Evolutionary conservation across 2,797 vertebrate species (phyloP).

Genomic region (Sarcophilus harrisii): DNA sequence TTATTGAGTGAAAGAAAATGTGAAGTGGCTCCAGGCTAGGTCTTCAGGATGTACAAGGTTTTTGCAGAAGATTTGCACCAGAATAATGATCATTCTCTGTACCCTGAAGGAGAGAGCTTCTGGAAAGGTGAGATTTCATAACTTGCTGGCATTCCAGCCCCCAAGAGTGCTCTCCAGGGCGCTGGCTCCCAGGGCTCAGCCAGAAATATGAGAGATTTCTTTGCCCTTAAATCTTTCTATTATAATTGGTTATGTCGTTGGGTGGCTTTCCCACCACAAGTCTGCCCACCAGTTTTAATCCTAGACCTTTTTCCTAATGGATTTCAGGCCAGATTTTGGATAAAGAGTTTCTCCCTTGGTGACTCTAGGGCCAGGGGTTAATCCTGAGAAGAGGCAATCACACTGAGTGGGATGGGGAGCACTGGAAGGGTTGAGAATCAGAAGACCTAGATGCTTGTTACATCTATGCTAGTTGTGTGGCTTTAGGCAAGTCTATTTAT

Average conservation of each 20-base stretch:
- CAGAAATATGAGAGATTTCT: not conserved
- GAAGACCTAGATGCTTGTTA: not conserved
- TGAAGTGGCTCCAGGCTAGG: not conserved
- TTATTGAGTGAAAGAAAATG: not conserved
- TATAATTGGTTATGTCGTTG: not conserved
- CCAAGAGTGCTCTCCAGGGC: not conserved
- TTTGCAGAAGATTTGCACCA: not conserved
- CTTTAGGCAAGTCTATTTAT: not conserved
- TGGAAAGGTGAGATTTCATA: not conserved
- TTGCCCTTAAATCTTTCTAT: not conserved
- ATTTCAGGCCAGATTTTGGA: not conserved
- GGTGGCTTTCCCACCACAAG: not conserved
- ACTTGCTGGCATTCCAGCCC: not conserved
- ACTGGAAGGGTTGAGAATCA: not conserved
- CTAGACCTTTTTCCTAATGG: not conserved
- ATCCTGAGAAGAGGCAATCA: not conserved
- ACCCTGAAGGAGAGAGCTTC: not conserved
- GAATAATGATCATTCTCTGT: not conserved
- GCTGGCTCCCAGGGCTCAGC: not conserved
- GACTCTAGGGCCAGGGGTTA: not conserved
- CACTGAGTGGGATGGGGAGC: not conserved
- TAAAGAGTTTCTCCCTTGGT: not conserved
- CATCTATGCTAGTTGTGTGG: not conserved
- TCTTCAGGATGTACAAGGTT: not conserved
- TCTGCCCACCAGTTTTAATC: not conserved